phyloP scores from a whole-genome alignment of 1,140 invertebrate species.

The Acarapis woodi region DNA sequence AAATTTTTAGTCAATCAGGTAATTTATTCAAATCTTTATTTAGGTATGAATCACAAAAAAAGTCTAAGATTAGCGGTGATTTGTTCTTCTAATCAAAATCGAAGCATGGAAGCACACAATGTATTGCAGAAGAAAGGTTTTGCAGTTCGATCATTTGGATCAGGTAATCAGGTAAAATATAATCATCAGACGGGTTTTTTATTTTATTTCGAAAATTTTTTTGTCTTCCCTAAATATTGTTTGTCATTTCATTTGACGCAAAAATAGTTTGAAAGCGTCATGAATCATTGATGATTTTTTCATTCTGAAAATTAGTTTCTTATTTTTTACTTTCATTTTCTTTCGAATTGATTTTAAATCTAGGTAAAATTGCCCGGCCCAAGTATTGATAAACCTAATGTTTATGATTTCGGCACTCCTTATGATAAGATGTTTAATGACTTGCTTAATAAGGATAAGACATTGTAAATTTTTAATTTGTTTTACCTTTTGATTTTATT shows the following conservation, averaged over 20 bases:
- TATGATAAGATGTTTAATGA: slow-evolving; percentile 97
- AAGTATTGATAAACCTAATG: slow-evolving; percentile 75
- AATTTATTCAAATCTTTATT: background rate
- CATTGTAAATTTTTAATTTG: slow-evolving; percentile 18
- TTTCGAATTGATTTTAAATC: no score
- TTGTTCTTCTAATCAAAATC: slow-evolving; percentile 96
- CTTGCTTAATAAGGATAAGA: slow-evolving; percentile 30
- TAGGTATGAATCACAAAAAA: slow-evolving; percentile 12
- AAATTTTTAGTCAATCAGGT: no score
- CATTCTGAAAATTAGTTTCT: no score
- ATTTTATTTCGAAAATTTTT: background rate
- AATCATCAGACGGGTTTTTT: background rate
- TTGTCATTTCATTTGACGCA: slow-evolving; percentile 16
- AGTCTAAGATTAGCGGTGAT: slow-evolving; percentile 66
- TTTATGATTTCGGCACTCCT: slow-evolving; percentile 84
- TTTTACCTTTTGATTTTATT: slow-evolving; percentile 1
- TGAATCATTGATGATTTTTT: no score
- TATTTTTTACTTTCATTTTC: no score
- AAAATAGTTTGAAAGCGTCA: no score
- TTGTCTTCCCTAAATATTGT: background rate
- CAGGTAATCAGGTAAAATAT: slow-evolving; percentile 71
- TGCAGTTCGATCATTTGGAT: slow-evolving; percentile 81
- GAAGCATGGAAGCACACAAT: slow-evolving; percentile 96
- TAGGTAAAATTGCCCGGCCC: slow-evolving; percentile 91
- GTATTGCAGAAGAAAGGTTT: slow-evolving; percentile 90